phyloP scores from a whole-genome alignment of 1,140 invertebrate species.

The Sitobion miscanthi region DNA sequence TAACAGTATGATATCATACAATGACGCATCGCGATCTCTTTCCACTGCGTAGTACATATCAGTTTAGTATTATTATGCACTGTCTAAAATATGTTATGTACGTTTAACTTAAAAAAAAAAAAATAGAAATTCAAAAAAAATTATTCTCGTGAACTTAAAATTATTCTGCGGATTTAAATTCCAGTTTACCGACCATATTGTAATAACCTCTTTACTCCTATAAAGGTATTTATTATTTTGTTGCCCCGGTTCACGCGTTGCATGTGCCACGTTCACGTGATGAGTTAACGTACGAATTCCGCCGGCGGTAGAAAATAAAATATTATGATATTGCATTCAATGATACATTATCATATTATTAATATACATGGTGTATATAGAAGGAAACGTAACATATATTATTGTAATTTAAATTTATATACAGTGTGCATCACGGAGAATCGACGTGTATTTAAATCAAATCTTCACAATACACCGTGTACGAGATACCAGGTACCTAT shows the following conservation, averaged over 20 bases:
- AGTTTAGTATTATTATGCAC: background rate
- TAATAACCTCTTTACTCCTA: background rate
- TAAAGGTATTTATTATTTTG: background rate
- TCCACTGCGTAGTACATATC: background rate
- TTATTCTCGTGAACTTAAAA: background rate
- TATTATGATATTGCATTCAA: background rate
- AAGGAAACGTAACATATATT: background rate
- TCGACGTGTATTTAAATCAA: background rate
- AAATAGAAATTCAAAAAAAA: background rate
- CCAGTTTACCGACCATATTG: background rate
- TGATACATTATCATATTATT: background rate
- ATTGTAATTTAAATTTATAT: background rate
- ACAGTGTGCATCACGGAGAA: background rate
- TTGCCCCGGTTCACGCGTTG: background rate
- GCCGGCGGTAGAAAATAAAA: background rate
- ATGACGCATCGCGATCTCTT: background rate
- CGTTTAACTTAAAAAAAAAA: background rate
- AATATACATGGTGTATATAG: background rate
- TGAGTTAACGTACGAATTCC: background rate
- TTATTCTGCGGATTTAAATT: background rate
- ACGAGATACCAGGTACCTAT: background rate
- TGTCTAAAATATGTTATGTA: no score
- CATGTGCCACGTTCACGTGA: slow-evolving; percentile 34
- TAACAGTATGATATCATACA: background rate
- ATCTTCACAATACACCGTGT: background rate